Conservation (phyloP, 2,113 vertebrate species). For the Synodontis membranacea region DNA sequence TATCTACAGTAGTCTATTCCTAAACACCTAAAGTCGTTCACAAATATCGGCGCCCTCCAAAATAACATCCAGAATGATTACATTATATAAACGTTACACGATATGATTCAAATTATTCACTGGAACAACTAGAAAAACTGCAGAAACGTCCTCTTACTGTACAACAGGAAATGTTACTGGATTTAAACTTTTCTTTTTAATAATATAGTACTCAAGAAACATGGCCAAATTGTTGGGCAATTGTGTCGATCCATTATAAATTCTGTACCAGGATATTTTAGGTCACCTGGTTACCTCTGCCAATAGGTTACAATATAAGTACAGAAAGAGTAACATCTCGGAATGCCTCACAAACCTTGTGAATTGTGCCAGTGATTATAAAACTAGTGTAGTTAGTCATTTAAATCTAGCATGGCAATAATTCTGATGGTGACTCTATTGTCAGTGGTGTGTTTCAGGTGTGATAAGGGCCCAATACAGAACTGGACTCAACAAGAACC, state of each 20-base stretch:
- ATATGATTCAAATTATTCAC: no score
- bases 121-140: no score
- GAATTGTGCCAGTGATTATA: neutral
- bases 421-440: neutral
- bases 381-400: neutral
- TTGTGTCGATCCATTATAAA: neutral
- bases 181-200: neutral
- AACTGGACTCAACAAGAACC: constrained; percentile 16
- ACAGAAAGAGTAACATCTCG: neutral
- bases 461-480: neutral
- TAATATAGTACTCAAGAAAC: neutral
- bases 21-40: neutral
- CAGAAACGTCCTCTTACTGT: neutral
- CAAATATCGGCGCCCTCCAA: neutral
- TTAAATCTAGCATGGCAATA: neutral
- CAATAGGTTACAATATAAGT: neutral
- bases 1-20: neutral
- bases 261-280: neutral
- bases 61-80: neutral
- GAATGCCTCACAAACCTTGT: no score
- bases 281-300: neutral
- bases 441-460: neutral
- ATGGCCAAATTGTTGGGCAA: neutral
- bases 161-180: neutral
- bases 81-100: neutral